phyloP scores from a whole-genome alignment of 2,888 invertebrate species.

The Ectemnius continuus region DNA sequence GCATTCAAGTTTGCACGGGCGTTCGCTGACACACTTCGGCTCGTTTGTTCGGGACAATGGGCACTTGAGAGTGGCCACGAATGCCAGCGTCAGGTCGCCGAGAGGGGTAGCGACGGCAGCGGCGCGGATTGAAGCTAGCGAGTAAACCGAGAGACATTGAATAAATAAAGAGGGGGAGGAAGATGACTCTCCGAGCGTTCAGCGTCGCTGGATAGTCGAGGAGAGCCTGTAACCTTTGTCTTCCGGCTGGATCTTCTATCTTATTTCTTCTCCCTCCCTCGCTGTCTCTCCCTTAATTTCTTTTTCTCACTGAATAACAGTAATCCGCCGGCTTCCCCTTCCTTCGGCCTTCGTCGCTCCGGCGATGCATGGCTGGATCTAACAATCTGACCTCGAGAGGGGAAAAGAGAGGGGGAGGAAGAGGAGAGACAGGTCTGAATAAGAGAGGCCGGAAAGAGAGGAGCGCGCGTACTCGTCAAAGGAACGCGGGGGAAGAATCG shows the following conservation, averaged over 20 bases:
- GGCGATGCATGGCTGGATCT: conserved; percentile 8
- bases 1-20: background rate
- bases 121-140: background rate
- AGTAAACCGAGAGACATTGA: conserved; percentile 10
- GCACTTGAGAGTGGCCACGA: conserved; percentile 5
- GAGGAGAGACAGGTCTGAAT: conserved; percentile 1
- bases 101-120: background rate
- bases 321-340: background rate
- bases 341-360: background rate
- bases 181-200: background rate
- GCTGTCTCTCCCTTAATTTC: background rate
- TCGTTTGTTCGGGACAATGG: conserved; percentile 1
- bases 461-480: too few relatives aligned
- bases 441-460: conserved; percentile 11
- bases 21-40: conserved; percentile 17
- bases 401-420: conserved; percentile 11
- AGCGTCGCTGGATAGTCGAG: background rate
- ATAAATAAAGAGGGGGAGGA: conserved; percentile 8
- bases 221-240: conserved; percentile 15
- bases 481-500: too few relatives aligned
- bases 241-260: background rate
- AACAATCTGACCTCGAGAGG: conserved; percentile 19
- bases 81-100: background rate
- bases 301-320: conserved; percentile 2
- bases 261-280: background rate